Evolutionary conservation across 2,797 vertebrate genomes (phyloP).

Genomic region (Crenuchus spilurus): DNA sequence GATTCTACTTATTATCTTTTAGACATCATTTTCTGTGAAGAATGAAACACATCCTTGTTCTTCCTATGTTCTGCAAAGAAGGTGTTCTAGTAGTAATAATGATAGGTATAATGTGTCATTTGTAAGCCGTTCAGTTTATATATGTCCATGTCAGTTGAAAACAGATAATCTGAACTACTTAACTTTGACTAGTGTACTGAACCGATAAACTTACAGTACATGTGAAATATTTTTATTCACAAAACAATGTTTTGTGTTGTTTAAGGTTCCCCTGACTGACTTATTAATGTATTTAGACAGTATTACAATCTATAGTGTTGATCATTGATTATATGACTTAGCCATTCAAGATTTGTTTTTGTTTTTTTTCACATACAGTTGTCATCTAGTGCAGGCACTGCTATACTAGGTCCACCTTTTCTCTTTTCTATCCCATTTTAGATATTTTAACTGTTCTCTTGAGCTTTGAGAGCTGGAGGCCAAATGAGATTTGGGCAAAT

Average conservation of each 20-base stretch:
- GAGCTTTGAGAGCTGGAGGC: slow-evolving; percentile 46
- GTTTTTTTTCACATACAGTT: not conserved
- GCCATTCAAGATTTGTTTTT: not conserved
- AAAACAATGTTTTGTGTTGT: not conserved
- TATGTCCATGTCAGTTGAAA: not conserved
- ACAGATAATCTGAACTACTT: no score
- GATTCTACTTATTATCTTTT: not conserved
- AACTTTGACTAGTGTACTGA: not conserved
- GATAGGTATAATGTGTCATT: no score
- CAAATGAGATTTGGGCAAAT: slow-evolving; percentile 35
- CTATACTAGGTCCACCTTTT: slow-evolving; percentile 28
- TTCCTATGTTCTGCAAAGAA: not conserved
- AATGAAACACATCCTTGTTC: not conserved
- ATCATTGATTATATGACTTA: not conserved
- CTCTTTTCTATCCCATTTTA: slow-evolving; percentile 38
- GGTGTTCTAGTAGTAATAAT: no score
- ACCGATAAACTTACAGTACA: not conserved
- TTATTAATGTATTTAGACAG: not conserved
- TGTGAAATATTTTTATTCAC: not conserved
- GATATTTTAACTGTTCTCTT: slow-evolving; percentile 36
- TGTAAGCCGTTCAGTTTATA: not conserved
- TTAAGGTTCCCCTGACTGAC: not conserved
- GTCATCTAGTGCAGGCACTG: not conserved
- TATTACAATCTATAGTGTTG: not conserved
- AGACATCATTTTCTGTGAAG: not conserved